Evolutionary conservation across 2,888 invertebrate species (phyloP).

Genomic region (Hydroisotoma schaefferi): DNA sequence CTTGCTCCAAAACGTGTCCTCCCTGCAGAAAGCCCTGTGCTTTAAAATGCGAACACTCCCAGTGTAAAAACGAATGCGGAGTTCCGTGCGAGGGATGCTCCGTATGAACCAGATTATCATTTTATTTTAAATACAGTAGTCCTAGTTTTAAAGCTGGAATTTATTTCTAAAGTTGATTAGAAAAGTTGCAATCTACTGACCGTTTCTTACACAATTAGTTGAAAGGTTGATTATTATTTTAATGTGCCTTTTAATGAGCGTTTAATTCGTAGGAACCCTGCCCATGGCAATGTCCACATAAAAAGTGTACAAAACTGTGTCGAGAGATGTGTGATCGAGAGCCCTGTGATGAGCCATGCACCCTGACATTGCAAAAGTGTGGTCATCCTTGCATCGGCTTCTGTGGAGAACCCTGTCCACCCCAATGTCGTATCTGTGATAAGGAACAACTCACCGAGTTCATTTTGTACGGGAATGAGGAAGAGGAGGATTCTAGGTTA

Average conservation of each 20-base stretch:
- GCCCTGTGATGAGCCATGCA: slow-evolving; percentile 51
- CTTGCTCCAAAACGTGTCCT: slow-evolving; percentile 50
- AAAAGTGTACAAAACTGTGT: slow-evolving; percentile 32
- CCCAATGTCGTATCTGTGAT: slow-evolving; percentile 60
- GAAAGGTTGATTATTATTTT: no score
- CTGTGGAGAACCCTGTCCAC: slow-evolving; percentile 69
- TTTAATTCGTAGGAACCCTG: slow-evolving; percentile 30
- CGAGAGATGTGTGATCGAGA: slow-evolving; percentile 51
- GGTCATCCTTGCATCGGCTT: slow-evolving; percentile 57
- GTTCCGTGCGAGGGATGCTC: slow-evolving; percentile 28
- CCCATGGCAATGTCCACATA: slow-evolving; percentile 29
- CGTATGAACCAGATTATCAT: slow-evolving; percentile 15
- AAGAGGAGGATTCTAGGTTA: slow-evolving; percentile 28
- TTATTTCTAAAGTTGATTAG: no score
- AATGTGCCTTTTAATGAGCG: neutral
- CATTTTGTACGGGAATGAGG: slow-evolving; percentile 26
- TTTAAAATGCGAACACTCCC: slow-evolving; percentile 43
- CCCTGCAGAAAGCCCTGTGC: slow-evolving; percentile 48
- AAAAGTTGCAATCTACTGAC: no score
- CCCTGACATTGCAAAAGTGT: slow-evolving; percentile 50
- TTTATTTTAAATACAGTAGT: no score
- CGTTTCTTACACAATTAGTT: no score
- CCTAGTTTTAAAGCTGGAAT: no score
- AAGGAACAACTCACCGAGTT: slow-evolving; percentile 47
- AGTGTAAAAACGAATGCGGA: slow-evolving; percentile 38